phyloP scores from a whole-genome alignment of 2,888 invertebrate species.

The Drosophila nr. fundita region DNA sequence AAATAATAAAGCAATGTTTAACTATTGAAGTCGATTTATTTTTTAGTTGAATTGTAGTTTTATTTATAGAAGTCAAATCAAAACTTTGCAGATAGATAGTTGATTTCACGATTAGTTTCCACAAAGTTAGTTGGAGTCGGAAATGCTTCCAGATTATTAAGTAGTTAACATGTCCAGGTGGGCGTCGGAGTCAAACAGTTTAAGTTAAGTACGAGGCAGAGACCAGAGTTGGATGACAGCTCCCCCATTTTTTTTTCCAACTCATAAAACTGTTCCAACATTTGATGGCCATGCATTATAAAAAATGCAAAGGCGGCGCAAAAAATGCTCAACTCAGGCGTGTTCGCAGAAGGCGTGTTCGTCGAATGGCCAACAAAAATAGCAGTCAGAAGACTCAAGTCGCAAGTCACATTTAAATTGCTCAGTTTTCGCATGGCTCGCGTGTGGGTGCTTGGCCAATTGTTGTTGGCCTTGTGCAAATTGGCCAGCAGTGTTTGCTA shows the following conservation, averaged over 20 bases:
- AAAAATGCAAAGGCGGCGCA: conserved; percentile 11
- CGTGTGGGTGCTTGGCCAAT: conserved; percentile 39
- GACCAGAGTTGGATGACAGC: conserved; percentile 1
- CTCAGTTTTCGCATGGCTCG: background rate
- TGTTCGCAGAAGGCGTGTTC: conserved; percentile 35
- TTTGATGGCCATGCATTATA: conserved; percentile 24
- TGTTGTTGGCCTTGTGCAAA: conserved; percentile 67
- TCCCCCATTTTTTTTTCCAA: background rate
- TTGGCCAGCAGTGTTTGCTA: conserved; percentile 69
- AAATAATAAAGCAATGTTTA: background rate
- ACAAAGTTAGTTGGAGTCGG: background rate
- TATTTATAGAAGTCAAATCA: too few relatives aligned
- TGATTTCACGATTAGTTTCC: background rate
- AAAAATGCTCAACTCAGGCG: background rate
- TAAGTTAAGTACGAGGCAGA: conserved; percentile 17
- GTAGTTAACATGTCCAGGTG: background rate
- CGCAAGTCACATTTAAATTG: conserved; percentile 40
- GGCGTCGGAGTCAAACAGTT: conserved; percentile 11
- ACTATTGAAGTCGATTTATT: background rate
- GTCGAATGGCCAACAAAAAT: conserved; percentile 19
- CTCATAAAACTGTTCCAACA: conserved; percentile 23
- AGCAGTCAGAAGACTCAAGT: background rate
- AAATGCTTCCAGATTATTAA: conserved; percentile 3
- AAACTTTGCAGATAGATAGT: too few relatives aligned
- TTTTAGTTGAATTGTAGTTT: background rate